Base-by-base conservation (phyloP, 2,888 invertebrate genomes). In the Pollenia griseotomentosa region DNA sequence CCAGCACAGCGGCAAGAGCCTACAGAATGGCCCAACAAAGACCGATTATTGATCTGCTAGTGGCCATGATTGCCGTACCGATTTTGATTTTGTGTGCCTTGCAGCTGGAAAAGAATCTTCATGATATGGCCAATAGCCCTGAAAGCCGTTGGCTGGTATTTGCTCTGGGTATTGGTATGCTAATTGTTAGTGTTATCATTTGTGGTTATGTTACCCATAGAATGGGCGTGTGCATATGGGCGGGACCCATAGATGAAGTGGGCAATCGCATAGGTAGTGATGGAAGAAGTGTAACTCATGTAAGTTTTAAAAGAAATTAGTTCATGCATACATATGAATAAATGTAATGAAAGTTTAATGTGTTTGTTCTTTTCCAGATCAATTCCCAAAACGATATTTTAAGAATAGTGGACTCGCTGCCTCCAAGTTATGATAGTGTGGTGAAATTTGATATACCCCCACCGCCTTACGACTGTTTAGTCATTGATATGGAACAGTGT, bases 141-240 rank as follows among this genome's bases (percentile, higher is more conserved):
- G 91, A 92, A 59, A 92, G 91, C 0, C 90, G 93, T 51, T 94
- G 93, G 94, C 90, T 93, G 53, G 94, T 94, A 6, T 92, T 94
- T 68, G 94, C 93, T 3, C 89, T 94, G 42, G 94, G 94, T 23
- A 90, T 94, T 75, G 93, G 93, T 12, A 92, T 94, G 91, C 90
- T 94, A 16, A 88, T 93, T 14, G 92, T 94, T 23, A 93, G 93
- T 68, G 90, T 94, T 14, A 90, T 94, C 71, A 93, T 94, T 77
- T 94, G 94, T 77, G 93, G 93, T 83, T 94, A 94, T 91, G 93
- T 94, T 5, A 94, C 94, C 2, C 94, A 94, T 86, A 92, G 94
- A 71, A 92, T 94, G 92, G 94, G 94, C 59, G 92, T 94, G 12
- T 94, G 94, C 89, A 90, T 93, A 57, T 94, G 94, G 94, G 91